Conservation (phyloP, 2,888 invertebrate species). For the Ormyrus nitidulus region DNA sequence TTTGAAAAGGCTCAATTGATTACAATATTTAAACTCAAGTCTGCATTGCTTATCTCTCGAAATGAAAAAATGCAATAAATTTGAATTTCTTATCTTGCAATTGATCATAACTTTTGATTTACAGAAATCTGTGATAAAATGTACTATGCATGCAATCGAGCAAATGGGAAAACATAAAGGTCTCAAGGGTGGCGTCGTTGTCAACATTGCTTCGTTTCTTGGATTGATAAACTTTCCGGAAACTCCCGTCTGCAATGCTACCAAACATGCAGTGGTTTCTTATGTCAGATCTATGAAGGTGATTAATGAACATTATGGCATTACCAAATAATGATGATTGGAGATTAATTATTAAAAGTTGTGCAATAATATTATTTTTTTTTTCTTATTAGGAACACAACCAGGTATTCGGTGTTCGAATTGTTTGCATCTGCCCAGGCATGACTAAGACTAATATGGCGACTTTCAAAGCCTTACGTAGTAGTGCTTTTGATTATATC, state of each 20-base stretch:
- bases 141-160: constrained; percentile 72
- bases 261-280: constrained; percentile 76
- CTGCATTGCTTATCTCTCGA: too few species aligned
- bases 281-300: constrained; percentile 70
- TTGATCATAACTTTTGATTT: background rate
- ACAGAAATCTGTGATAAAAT: constrained; percentile 73
- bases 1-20: too few species aligned
- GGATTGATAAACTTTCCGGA: constrained; percentile 70
- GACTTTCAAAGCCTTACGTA: background rate
- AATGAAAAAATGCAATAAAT: too few species aligned
- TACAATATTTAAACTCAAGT: too few species aligned
- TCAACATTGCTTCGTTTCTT: constrained; percentile 81
- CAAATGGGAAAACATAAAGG: constrained; percentile 74
- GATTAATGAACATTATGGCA: too few species aligned
- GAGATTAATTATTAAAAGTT: background rate
- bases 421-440: constrained; percentile 34
- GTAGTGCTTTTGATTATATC: constrained; percentile 8
- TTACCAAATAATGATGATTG: too few species aligned
- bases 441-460: constrained; percentile 30
- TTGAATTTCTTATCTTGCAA: too few species aligned
- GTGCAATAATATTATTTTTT: background rate
- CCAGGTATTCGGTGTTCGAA: constrained; percentile 17
- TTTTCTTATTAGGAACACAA: constrained; percentile 20
- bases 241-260: constrained; percentile 79
- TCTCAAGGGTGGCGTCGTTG: constrained; percentile 79